Evolutionary conservation across 2,797 vertebrate genomes (phyloP), one percentile per base, ranked within the genome.

Genomic region (Capromys pilorides): DNA sequence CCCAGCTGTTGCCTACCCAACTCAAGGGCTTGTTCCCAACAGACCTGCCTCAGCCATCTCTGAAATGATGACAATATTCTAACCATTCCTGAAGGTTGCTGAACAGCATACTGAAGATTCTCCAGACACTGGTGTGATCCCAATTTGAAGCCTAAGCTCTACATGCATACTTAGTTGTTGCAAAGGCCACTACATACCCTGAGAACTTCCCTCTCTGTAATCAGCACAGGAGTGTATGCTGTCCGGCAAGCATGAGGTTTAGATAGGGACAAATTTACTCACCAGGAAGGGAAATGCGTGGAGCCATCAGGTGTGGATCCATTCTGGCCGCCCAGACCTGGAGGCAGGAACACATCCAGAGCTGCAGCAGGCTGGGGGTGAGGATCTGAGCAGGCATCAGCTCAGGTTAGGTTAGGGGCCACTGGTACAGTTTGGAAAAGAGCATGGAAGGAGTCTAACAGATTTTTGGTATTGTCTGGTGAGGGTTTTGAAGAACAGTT

Each of bases 261-360:
- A 21, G n/a, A 24, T 79, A 86, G 66, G 62, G 62, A 80, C 59
- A 91, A 81, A 95, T 89, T 96, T 97, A 99, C 99, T 97, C 98
- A 99, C 99, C 99, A 99, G 91, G 98, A 98, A 79, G 98, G 98
- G 73, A 98, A 98, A 97, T 98, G 98, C 64, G 99, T 97, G 14
- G 98, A 98, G 71, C 98, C 97, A 80, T 99, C 99, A 57, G 99
- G 99, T 49, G 99, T 99, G 8, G 99, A 99, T 90, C 99, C 99
- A 82, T 99, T 99, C 97, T 99, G 99, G 75, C 99, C 99, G 18
- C 98, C 98, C 91, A 98, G 97, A 75, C 99, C 99, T 99, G 91
- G 84, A 96, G 93, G 95, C 94, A 93, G 92, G 94, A 97, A 97
- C 86, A 97, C 78, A 96, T 83, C 73, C 81, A 96, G 88, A 96